Evolutionary conservation across 1,140 invertebrate species (phyloP).

Genomic region (Nylanderia fulva): DNA sequence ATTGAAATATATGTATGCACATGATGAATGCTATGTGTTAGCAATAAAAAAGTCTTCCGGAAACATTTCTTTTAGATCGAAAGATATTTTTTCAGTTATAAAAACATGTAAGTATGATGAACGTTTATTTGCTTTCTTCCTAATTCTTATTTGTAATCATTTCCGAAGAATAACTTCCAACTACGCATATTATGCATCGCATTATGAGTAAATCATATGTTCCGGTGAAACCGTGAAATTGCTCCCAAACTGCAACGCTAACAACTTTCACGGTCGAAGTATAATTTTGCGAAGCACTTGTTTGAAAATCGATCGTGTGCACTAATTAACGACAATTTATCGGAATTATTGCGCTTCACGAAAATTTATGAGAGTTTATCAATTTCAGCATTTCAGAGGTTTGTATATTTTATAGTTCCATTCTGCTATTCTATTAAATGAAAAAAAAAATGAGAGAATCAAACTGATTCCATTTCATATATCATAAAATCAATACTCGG

Average conservation of each 20-base stretch:
- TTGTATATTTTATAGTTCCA: background rate
- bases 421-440: background rate
- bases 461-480: background rate
- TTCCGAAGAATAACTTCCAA: constrained; percentile 39
- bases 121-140: constrained; percentile 4
- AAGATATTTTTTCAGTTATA: constrained; percentile 2
- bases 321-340: constrained; percentile 64
- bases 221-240: constrained; percentile 56
- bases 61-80: background rate
- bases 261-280: constrained; percentile 30
- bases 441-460: background rate
- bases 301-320: constrained; percentile 25
- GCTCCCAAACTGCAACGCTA: constrained; percentile 28
- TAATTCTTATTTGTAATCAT: constrained; percentile 14
- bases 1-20: background rate
- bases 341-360: background rate
- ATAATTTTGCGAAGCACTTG: constrained; percentile 49
- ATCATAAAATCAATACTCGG: background rate
- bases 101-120: background rate
- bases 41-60: too few relatives aligned
- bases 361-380: constrained; percentile 42
- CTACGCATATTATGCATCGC: constrained; percentile 31
- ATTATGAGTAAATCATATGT: constrained; percentile 46
- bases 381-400: background rate
- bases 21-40: too few relatives aligned